Evolutionary conservation across 2,113 vertebrate genomes (phyloP), one percentile per base, ranked within the genome.

Genomic region (Carollia perspicillata): DNA sequence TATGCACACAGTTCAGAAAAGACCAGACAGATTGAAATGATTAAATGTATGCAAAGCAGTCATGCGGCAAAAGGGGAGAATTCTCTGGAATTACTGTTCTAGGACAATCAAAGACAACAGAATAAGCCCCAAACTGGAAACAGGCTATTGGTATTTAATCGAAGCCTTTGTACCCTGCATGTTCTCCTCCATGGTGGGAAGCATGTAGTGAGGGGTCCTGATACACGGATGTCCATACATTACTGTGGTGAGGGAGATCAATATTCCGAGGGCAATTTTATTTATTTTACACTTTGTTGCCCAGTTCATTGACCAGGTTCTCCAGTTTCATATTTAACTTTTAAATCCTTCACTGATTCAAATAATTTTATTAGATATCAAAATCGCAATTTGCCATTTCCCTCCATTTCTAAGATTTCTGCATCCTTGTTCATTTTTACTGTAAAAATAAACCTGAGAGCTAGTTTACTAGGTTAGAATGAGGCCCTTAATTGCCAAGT

Each of bases 1-100:
- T 97, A 97, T 87, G 77, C 84, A 95, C 87, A 49, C 3, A 47
- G 35, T 53, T 95, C 63, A 55, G 51, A 94, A 80, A 87, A n/a
- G 90, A 37, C 10, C 90, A 75, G 95, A 93, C 90, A 88, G 75
- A 95, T 0, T 95, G 85, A 96, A 95, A 72, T 53, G 90, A 96
- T 84, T 85, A 89, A 85, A 72, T 8, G 17, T 55, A 58, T 22
- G 65, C 53, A 80, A 91, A 86, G 84, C 28, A 87, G 40, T 71
- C 47, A 33, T 20, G 14, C 5, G 53, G 89, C 37, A 28, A 33
- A 55, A 84, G 65, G 40, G 35, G 16, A 55, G 60, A 68, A 66
- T 47, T 86, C 89, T 84, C 14, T 55, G 30, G 47, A 74, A 90
- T 60, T 65, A 28, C 7, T 87, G 65, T 35, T 89, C 63, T 40